A percentile compares a stretch with the other conserved stretches of the same genome.
Evolutionary conservation across 2,888 invertebrate species (phyloP).

Genomic region (Phyllotreta cruciferae): DNA sequence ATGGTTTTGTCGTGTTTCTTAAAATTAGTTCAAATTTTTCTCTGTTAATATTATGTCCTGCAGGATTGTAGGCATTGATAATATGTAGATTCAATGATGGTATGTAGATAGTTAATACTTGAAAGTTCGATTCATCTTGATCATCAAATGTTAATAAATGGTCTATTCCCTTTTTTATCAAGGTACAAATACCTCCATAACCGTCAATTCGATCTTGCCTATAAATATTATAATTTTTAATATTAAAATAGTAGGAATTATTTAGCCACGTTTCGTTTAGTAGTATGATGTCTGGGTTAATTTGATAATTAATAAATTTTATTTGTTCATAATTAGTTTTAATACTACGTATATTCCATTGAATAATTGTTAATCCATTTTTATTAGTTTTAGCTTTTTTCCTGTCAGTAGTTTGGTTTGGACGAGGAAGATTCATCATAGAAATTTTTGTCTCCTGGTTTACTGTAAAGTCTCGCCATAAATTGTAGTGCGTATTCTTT

Average conservation of each 20-base stretch:
- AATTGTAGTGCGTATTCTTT: constrained; percentile 1
- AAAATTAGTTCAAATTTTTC: not conserved
- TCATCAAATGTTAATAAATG: not conserved
- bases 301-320: constrained; percentile 4
- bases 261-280: constrained; percentile 6
- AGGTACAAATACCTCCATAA: constrained; percentile 11
- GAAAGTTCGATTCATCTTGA: not conserved
- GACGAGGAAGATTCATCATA: not conserved
- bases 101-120: not conserved
- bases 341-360: constrained; percentile 14
- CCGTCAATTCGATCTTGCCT: constrained; percentile 15
- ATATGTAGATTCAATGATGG: constrained; percentile 1
- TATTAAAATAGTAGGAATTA: not conserved
- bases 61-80: constrained; percentile 1
- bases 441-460: constrained; percentile 10
- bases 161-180: constrained; percentile 11
- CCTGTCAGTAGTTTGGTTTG: not conserved
- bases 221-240: constrained; percentile 5
- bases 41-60: not conserved
- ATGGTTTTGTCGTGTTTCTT: not conserved
- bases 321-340: constrained; percentile 15
- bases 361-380: not conserved
- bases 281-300: not conserved
- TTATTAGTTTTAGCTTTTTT: not conserved
- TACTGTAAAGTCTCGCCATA: constrained; percentile 8